Evolutionary conservation across 2,888 invertebrate genomes (phyloP), one percentile per base, ranked within the genome.

Genomic region (Drosophila diplacantha): DNA sequence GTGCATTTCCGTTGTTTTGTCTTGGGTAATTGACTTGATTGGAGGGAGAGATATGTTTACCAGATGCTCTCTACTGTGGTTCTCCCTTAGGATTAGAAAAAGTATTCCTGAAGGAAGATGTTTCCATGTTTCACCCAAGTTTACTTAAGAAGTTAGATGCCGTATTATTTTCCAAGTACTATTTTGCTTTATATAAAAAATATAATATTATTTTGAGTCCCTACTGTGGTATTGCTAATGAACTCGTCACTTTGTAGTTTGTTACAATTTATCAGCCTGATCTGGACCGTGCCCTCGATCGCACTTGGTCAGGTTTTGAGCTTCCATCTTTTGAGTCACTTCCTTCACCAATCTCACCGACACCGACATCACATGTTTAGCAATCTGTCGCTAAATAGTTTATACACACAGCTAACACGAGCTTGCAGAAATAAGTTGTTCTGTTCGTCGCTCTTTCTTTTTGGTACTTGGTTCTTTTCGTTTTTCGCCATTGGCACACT

Each of bases 331-430:
- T 39, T 57, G 54, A 46, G 35, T 55, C 55, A 58, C 64, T 41
- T 44, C 61, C 46, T 56, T 26, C 46, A 52, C 49, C 59, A 60
- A 60, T 53, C 57, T 69, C 31, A 29, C 35, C 51, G 55, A 12
- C 16, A 18, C 29, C 26, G 26, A 29, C 35, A 18, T 83, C 84
- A 84, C 82, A 81, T 85, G 85, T 76, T 85, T 83, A 81, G 77
- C 84, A 76, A 70, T 71, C 69, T 70, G 73, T 72, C 74, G 83
- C 84, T 83, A 85, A 83, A 79, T 69, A 72, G 68, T 67, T 68
- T 68, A 58, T 62, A 67, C 66, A 64, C 71, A 68, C 22, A 56
- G 35, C 46, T 22, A 26, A 49, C 37, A 43, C 35, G 32, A 63
- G 51, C 35, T 54, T 60, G 51, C 54, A 44, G 50, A 60, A 69